Evolutionary conservation across 1,140 invertebrate species (phyloP).

Genomic region (Papilio dardanus): DNA sequence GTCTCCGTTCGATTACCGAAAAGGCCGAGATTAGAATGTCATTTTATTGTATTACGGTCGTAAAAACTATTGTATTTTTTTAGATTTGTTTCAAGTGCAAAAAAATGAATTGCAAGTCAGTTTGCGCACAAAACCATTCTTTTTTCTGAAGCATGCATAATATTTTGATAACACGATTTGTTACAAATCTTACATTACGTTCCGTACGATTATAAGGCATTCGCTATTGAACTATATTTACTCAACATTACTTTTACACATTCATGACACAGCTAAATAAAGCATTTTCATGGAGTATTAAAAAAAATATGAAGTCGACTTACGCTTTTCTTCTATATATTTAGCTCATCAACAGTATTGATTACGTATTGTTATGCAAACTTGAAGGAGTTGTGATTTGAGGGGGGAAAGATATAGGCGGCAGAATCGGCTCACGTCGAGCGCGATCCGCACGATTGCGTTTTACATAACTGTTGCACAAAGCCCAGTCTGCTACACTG

Average conservation of each 20-base stretch:
- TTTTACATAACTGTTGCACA: constrained; percentile 78
- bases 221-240: constrained; percentile 13
- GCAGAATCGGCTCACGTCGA: constrained; percentile 7
- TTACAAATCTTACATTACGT: constrained; percentile 26
- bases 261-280: neutral
- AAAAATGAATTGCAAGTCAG: neutral
- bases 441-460: constrained; percentile 61
- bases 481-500: constrained; percentile 67
- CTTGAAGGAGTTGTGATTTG: neutral
- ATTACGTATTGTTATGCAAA: neutral
- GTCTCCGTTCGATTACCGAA: neutral
- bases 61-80: constrained; percentile 15
- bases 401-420: neutral
- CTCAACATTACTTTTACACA: neutral
- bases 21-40: neutral
- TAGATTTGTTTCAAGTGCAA: constrained; percentile 44
- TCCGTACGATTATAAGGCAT: constrained; percentile 24
- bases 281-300: neutral
- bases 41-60: neutral
- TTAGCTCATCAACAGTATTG: neutral
- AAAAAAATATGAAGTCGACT: neutral
- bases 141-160: constrained; percentile 25
- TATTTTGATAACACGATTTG: constrained; percentile 34
- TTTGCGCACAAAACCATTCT: constrained; percentile 6
- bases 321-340: neutral